Evolutionary conservation across 2,113 vertebrate species (phyloP), one percentile per base, ranked within the genome.

Genomic region (Saccopteryx bilineata): DNA sequence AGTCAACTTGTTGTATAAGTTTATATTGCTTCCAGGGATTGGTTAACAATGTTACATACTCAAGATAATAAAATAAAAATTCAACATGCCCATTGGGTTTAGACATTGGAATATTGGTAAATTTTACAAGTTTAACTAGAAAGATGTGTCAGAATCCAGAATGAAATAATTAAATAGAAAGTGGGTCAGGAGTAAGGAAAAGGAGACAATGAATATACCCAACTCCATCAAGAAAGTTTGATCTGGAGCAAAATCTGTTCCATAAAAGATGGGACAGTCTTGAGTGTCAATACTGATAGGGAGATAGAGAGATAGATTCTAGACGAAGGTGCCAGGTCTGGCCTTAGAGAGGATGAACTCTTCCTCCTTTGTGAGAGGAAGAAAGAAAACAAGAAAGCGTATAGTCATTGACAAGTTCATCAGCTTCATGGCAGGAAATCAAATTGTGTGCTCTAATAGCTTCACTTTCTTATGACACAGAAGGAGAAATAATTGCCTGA

Each of bases 381-480:
- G 28, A 87, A 28, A 7, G 10, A 81, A 63, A 63, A 58, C 2
- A 28, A 23, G 15, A 80, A 66, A 84, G 26, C 3, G 31, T 56
- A 24, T 23, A 28, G 9, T 80, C 80, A 26, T 71, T 87, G 46
- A 76, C 12, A 87, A 75, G 26, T 31, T 54, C 79, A 83, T 76
- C 71, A 61, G 10, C 90, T 75, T 81, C 39, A 24, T 56, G 54
- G 46, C 56, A 91, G 13, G 58, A 63, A 50, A 10, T 14, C 63
- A 50, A 87, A 80, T 19, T 13, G 6, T 90, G 80, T 84, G 48
- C 14, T 91, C 39, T 91, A 82, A 79, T 74, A 26, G 56, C 31
- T 91, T 96, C 17, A 33, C 65, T 86, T 81, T 80, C 85, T 84
- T 87, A 48, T 72, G 71, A 84, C 95, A 92, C n/a, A 80, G 52